Percentiles rank a stretch among this genome's conserved stretches.
Evolutionary conservation across 2,797 vertebrate species (phyloP).

Genomic region (Falco rusticolus): DNA sequence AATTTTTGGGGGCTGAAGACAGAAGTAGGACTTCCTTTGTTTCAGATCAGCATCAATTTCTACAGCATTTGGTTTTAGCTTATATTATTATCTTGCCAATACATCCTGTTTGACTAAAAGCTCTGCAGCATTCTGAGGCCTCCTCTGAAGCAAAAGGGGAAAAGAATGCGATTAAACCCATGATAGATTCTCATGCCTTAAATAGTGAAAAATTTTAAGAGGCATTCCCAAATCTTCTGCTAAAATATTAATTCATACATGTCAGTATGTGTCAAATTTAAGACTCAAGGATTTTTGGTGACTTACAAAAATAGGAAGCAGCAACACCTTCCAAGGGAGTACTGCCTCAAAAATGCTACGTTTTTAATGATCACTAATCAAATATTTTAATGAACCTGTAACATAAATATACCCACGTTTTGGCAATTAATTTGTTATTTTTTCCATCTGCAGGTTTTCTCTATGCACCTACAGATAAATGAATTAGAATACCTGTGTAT

Average conservation of each 20-base stretch:
- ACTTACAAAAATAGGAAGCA: neutral
- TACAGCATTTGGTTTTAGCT: neutral
- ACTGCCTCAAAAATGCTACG: neutral
- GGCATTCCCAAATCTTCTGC: neutral
- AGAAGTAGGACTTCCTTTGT: neutral
- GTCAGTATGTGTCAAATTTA: neutral
- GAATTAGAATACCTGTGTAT: neutral
- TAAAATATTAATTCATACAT: neutral
- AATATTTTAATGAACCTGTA: neutral
- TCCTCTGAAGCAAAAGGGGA: neutral
- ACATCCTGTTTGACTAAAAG: neutral
- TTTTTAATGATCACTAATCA: neutral
- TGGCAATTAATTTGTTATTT: neutral
- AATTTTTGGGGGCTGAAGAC: neutral
- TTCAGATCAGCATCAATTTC: neutral
- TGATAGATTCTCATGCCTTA: neutral
- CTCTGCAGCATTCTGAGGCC: neutral
- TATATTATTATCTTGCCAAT: neutral
- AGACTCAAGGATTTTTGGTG: neutral
- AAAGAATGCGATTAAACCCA: neutral
- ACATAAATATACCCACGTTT: neutral
- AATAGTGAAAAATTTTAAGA: neutral
- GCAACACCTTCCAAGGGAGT: neutral
- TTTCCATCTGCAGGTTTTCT: neutral
- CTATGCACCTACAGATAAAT: neutral